Conservation (phyloP, 2,113 vertebrate species). For the Cygnus buccinator region DNA sequence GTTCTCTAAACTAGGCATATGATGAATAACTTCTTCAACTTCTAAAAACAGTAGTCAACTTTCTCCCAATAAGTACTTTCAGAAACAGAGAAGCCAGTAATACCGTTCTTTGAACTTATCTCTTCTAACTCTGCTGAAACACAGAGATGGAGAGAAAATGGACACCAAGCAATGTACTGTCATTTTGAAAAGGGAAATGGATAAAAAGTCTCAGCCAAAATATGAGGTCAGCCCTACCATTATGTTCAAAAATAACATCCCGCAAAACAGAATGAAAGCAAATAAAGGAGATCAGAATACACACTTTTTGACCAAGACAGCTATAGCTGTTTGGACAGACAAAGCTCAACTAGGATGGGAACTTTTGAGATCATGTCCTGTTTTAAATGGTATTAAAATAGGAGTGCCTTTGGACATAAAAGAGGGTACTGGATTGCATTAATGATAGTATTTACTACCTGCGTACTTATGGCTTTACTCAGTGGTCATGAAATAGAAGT, state of each 20-base stretch:
- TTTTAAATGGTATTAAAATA: not conserved
- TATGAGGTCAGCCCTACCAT: not conserved
- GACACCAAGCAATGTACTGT: not conserved
- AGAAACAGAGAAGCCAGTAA: not conserved
- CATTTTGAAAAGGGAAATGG: not conserved
- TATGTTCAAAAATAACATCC: conserved; percentile 23
- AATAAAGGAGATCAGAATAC: not conserved
- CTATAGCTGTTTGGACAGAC: not conserved
- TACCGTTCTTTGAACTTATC: not conserved
- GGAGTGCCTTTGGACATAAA: not conserved
- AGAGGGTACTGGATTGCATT: not conserved
- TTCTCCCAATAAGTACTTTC: not conserved
- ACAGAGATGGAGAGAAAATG: not conserved
- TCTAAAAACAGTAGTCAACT: not conserved
- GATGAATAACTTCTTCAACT: not conserved
- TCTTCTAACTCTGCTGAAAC: not conserved
- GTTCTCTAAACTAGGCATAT: not conserved
- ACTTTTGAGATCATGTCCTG: not conserved
- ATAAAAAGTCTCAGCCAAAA: not conserved
- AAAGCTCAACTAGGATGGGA: not conserved
- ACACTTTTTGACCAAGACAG: not conserved
- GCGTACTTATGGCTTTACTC: not conserved
- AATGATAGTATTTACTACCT: not conserved
- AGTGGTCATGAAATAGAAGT: not conserved
- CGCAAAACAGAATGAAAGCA: not conserved